Evolutionary conservation across 1,140 invertebrate species (phyloP).

Genomic region (Capitella teleta): DNA sequence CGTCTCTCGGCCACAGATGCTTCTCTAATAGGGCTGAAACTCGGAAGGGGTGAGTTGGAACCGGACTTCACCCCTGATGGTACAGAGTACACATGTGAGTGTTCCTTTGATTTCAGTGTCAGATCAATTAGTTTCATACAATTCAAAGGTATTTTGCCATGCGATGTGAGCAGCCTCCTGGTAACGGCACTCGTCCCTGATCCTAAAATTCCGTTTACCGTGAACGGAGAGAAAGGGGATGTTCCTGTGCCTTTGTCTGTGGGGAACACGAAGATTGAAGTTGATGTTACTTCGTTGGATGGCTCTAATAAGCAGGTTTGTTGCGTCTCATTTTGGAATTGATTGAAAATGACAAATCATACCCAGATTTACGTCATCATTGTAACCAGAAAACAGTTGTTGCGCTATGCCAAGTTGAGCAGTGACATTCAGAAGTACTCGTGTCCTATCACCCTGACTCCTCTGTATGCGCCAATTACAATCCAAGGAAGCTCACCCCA

Average conservation of each 20-base stretch:
- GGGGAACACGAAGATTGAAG: slow-evolving; percentile 20
- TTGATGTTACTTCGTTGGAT: slow-evolving; percentile 29
- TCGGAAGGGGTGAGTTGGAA: slow-evolving; percentile 22
- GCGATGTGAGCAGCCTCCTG: slow-evolving; percentile 16
- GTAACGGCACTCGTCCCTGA: slow-evolving; percentile 23
- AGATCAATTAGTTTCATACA: too few relatives aligned
- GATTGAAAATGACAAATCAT: too few relatives aligned
- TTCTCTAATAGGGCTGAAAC: slow-evolving; percentile 19
- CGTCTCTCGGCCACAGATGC: slow-evolving; percentile 36
- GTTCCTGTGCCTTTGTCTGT: slow-evolving; percentile 18
- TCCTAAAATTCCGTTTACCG: slow-evolving; percentile 17
- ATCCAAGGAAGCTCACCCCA: slow-evolving; percentile 27
- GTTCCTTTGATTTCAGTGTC: too few relatives aligned
- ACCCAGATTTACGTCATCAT: slow-evolving; percentile 24
- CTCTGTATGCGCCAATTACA: slow-evolving; percentile 28
- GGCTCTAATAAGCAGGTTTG: slow-evolving; percentile 29
- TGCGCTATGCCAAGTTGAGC: slow-evolving; percentile 24
- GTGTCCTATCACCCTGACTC: slow-evolving; percentile 29
- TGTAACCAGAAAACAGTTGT: slow-evolving; percentile 23
- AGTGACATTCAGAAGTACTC: slow-evolving; percentile 20
- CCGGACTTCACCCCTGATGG: slow-evolving; percentile 27
- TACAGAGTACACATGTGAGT: slow-evolving; percentile 27
- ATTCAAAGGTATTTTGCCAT: slow-evolving; percentile 21
- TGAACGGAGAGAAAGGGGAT: slow-evolving; percentile 18
- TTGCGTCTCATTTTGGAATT: too few relatives aligned